Conservation (phyloP, 1,140 invertebrate species). For the Aphis gossypii region DNA sequence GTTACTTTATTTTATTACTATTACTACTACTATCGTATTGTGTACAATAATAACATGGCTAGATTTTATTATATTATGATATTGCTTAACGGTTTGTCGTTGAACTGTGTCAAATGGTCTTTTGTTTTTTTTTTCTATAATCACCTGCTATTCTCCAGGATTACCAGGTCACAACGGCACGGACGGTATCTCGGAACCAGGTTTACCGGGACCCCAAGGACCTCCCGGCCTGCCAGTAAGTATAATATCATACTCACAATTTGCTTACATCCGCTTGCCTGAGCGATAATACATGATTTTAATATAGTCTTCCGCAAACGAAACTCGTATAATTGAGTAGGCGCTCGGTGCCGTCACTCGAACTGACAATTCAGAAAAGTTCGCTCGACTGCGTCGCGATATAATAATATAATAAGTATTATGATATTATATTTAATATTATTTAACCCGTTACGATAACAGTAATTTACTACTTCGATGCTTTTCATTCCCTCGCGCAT, state of each 20-base stretch:
- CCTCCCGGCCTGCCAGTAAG: conserved; percentile 76
- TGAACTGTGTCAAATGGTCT: conserved; percentile 14
- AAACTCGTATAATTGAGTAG: background rate
- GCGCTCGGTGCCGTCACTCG: background rate
- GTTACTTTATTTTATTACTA: background rate
- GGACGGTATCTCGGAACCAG: conserved; percentile 68
- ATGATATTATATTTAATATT: background rate
- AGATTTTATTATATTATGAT: background rate
- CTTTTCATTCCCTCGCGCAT: background rate
- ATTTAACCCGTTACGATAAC: background rate
- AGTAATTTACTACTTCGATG: background rate
- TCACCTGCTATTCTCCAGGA: conserved; percentile 69
- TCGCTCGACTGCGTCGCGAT: background rate
- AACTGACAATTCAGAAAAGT: background rate
- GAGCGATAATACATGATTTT: background rate
- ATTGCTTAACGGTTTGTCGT: conserved; percentile 35
- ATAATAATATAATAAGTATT: background rate
- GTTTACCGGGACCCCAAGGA: conserved; percentile 72
- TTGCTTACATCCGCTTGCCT: background rate
- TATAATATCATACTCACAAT: conserved; percentile 25
- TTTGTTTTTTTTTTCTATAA: conserved; percentile 62
- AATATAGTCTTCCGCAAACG: background rate
- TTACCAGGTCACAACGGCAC: conserved; percentile 69
- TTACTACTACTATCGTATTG: background rate
- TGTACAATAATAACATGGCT: background rate